Evolutionary conservation across 2,888 invertebrate genomes (phyloP), one percentile per base, ranked within the genome.

Genomic region (Rutpela maculata): DNA sequence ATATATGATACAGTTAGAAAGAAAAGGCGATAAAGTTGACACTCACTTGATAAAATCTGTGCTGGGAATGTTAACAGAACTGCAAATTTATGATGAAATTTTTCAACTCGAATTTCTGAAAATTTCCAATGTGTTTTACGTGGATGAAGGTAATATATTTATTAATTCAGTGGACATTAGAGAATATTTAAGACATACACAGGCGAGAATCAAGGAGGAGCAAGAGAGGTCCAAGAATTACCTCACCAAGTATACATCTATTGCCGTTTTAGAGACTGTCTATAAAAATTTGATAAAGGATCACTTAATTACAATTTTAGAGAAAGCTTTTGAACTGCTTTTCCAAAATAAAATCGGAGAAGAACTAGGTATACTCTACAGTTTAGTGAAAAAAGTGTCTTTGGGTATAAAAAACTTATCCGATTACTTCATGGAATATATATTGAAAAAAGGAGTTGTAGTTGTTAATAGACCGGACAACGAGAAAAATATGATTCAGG

Each of bases 401-500:
- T 96, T 96, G 85, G 99, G 99, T 4, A 93, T 96, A 43, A 92
- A 91, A 12, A 96, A 97, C 87, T 91, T 99, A 2, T 96, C 97
- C 87, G 92, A 92, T 75, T 95, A 96, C 87, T 99, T 99, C 88
- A 96, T 96, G 88, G 93, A 94, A 77, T 98, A 96, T 88, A 97
- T 99, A 76, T 98, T 98, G 95, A 96, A 96, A 91, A 95, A 95
- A 90, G 99, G 99, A 57, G 93, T 95, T 81, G 94, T 95, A 79
- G 96, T 99, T 91, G 97, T 99, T 31, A 96, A 97, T 87, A 79
- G 73, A 26, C 95, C 96, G 0, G 97, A 98, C 87, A 97, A 98
- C 86, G 99, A 99, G 89, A 97, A 96, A 90, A 83, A 79, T 38
- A 97, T 99, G 96, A 99, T 99, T 50, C 95, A 96, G 84, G 97